These are phyloP conservation scores for Paedocypris micromegethes DNA, from an alignment of 2,797 vertebrate genomes.

Conservation along the genomic window DNA sequence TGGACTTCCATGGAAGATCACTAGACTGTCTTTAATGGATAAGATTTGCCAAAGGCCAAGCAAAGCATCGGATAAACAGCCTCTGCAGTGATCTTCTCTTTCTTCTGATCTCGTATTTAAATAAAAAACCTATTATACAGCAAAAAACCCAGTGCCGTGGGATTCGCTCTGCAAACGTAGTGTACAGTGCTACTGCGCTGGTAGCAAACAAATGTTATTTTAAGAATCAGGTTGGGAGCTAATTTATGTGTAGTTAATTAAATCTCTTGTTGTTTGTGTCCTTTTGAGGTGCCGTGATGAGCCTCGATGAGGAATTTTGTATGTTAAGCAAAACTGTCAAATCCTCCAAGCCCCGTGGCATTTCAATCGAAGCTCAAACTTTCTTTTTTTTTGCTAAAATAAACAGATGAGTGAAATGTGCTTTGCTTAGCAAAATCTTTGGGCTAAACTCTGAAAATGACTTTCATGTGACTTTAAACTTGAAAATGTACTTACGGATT, in stretches of 20 bases:
- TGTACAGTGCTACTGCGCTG: conserved; percentile 67
- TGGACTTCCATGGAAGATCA: conserved; percentile 62
- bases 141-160: conserved; percentile 69
- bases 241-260: conserved; percentile 82
- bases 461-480: conserved; percentile 22
- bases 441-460: conserved; percentile 22
- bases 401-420: conserved; percentile 29
- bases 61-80: conserved; percentile 64
- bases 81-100: conserved; percentile 64
- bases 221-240: conserved; percentile 74
- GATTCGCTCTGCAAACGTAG: conserved; percentile 65
- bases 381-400: conserved; percentile 50
- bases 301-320: conserved; percentile 64
- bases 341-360: conserved; percentile 61
- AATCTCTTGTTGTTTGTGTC: conserved; percentile 77
- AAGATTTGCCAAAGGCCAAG: conserved; percentile 64
- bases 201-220: conserved; percentile 82
- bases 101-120: conserved; percentile 77
- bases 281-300: conserved; percentile 65
- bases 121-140: conserved; percentile 81
- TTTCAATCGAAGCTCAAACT: conserved; percentile 58
- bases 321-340: conserved; percentile 74
- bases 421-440: conserved; percentile 9
- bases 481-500: too few relatives aligned
- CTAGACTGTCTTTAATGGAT: conserved; percentile 69